Percentiles rank a stretch among this genome's conserved stretches.
These are phyloP conservation scores for Wasmannia auropunctata DNA, from an alignment of 1,140 invertebrate species.

Conservation along the genomic window DNA sequence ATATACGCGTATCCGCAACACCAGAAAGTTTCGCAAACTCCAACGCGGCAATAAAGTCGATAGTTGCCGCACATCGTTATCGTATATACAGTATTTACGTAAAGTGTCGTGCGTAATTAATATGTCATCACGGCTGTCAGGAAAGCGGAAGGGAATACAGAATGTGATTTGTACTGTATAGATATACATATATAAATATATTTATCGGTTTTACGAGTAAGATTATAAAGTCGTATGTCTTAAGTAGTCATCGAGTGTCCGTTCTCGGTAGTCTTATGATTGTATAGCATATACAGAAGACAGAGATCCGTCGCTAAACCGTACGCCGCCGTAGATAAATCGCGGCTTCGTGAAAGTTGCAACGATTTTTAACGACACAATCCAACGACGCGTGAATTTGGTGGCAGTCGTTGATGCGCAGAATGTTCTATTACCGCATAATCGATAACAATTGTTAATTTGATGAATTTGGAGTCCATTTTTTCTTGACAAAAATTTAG, in stretches of 20 bases:
- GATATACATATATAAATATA: conserved; percentile 51
- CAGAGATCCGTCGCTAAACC: conserved; percentile 4
- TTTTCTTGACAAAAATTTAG: conserved; percentile 2
- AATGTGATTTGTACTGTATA: conserved; percentile 54
- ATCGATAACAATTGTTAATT: neutral
- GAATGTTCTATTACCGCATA: neutral
- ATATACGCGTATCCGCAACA: neutral
- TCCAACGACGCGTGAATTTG: neutral
- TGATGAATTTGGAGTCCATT: neutral
- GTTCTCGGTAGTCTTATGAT: conserved; percentile 48
- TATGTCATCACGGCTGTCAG: conserved; percentile 20
- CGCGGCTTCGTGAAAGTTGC: conserved; percentile 21
- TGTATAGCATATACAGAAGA: conserved; percentile 24
- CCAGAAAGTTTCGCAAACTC: conserved; percentile 32
- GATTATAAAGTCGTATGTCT: conserved; percentile 43
- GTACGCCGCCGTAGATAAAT: neutral
- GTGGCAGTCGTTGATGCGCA: neutral
- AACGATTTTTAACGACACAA: conserved; percentile 21
- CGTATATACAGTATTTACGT: conserved; percentile 28
- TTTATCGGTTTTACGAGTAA: conserved; percentile 42
- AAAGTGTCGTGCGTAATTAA: conserved; percentile 16
- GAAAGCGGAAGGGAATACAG: conserved; percentile 35
- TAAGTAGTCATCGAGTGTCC: conserved; percentile 52
- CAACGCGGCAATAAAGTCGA: conserved; percentile 30
- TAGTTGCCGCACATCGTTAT: conserved; percentile 34